Conservation (phyloP, 2,113 vertebrate genomes). For the Labeo catla region DNA sequence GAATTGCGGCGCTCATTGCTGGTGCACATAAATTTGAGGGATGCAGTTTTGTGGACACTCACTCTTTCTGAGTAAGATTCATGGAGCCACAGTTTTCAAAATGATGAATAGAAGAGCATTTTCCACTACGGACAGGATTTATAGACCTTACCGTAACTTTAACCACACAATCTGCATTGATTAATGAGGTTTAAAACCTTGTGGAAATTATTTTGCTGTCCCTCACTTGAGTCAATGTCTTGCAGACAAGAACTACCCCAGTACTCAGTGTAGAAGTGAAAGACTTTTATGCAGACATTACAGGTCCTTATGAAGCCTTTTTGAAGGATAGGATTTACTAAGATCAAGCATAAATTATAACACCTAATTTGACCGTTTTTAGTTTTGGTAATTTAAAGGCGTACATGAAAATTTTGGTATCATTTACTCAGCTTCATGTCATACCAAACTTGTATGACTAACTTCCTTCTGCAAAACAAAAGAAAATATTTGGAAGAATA, state of each 20-base stretch:
- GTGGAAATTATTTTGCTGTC: neutral
- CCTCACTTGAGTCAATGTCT: neutral
- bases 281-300: neutral
- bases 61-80: neutral
- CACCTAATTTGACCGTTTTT: neutral
- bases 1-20: neutral
- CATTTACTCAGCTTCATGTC: neutral
- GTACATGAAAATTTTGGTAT: neutral
- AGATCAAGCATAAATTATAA: neutral
- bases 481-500: neutral
- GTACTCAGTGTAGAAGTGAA: neutral
- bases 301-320: neutral
- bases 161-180: neutral
- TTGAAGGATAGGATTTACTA: neutral
- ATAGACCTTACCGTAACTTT: neutral
- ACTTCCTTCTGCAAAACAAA: neutral
- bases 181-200: neutral
- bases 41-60: slow-evolving; percentile 9
- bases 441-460: neutral
- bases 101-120: neutral
- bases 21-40: neutral
- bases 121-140: neutral
- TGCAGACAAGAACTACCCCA: neutral
- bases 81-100: neutral
- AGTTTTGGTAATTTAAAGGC: neutral